Percentiles rank a stretch among this genome's conserved stretches.
These are phyloP conservation scores for Lates japonicus DNA, from an alignment of 2,797 vertebrate genomes.

Conservation along the genomic window DNA sequence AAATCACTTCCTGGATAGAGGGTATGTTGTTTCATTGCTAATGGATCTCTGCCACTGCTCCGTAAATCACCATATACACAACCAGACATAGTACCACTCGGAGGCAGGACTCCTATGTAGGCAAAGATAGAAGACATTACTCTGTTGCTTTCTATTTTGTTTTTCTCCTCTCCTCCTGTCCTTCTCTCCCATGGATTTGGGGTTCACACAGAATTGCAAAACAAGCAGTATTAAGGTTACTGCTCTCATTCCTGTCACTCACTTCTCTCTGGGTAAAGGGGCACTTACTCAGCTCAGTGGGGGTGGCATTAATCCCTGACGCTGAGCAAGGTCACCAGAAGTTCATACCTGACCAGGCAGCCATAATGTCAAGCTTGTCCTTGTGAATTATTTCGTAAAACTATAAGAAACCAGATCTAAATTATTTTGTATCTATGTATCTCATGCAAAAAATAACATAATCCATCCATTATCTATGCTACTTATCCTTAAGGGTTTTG, in stretches of 20 bases:
- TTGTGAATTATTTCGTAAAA: conserved; percentile 23
- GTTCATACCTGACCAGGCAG: conserved; percentile 57
- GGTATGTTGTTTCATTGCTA: conserved; percentile 78
- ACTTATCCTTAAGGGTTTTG: too few species aligned
- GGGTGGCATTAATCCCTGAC: conserved; percentile 58
- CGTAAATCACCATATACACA: conserved; percentile 73
- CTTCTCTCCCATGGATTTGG: conserved; percentile 35
- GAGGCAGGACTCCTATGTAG: conserved; percentile 44
- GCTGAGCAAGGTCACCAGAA: conserved; percentile 59
- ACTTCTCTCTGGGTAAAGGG: conserved; percentile 51
- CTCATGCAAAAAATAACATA: not conserved
- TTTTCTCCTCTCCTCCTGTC: conserved; percentile 17
- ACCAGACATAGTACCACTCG: conserved; percentile 43
- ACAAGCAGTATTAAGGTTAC: conserved; percentile 54
- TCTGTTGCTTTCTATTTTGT: conserved; percentile 55
- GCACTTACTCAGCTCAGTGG: conserved; percentile 51
- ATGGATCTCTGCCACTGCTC: conserved; percentile 74
- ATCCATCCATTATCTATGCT: too few species aligned
- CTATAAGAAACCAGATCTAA: conserved; percentile 4
- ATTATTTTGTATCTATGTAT: not conserved
- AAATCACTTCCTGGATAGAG: conserved; percentile 79
- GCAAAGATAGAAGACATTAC: conserved; percentile 48
- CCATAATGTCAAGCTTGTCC: conserved; percentile 14
- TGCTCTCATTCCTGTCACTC: conserved; percentile 25
- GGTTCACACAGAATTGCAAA: conserved; percentile 48